Base-by-base conservation (phyloP, 2,113 vertebrate genomes). In the Strix uralensis region DNA sequence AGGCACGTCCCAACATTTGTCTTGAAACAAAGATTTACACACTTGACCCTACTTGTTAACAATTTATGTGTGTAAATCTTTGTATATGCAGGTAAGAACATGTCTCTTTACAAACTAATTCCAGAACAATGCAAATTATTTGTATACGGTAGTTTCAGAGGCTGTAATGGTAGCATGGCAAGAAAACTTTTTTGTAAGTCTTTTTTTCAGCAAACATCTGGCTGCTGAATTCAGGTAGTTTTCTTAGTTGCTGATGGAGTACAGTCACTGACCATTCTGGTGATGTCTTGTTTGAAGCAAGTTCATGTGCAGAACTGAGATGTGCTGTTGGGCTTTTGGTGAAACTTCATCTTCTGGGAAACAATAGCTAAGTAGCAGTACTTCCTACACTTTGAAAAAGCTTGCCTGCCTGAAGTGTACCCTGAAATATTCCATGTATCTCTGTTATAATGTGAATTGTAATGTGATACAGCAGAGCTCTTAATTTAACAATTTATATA, bases 81-180 rank as follows among this genome's bases (percentile, higher is more conserved):
- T 38, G 9, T 36, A 3, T 32, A 1, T 10, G 15, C 17, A 16
- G 8, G 4, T 73, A 61, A 36, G 30, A 61, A 46, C 2, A 0
- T 9, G 5, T 16, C 3, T 46, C 9, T 65, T 23, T 46, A 42
- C 30, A 34, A 61, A 18, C 13, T 16, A 7, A 59, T 25, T 82
- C 13, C 20, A n/a, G n/a, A 70, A 9, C n/a, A 83, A 30, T 22
- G 25, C 11, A 21, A 16, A 23, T 32, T 42, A 27, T 34, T 88
- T 86, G 9, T n/a, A 1, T 30, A 2, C 21, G 59, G 0, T 15
- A 86, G 7, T 62, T 85, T 61, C 36, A 51, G 55, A 36, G 29
- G 9, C 19, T 88, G 46, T 67, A 44, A 34, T 0, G 6, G 27
- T 29, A 44, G 14, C 26, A 22, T 4, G 29, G 26, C 14, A 52